phyloP scores from a whole-genome alignment of 2,888 invertebrate genomes.

The Poecilus cupreus region DNA sequence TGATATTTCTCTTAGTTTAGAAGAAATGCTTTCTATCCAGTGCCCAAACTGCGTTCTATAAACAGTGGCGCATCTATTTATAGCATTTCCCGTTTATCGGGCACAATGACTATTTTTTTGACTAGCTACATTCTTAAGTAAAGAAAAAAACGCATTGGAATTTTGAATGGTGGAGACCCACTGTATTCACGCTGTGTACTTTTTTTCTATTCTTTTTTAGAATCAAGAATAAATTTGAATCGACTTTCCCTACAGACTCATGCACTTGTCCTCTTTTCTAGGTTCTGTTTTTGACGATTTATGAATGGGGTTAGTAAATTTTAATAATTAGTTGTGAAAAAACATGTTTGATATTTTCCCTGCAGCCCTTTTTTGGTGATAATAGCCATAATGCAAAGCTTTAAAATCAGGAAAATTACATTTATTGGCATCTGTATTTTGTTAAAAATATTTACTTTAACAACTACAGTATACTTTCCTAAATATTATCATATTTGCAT shows the following conservation, averaged over 20 bases:
- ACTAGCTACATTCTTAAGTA: slow-evolving; percentile 63
- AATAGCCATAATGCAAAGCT: no score
- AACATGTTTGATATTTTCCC: no score
- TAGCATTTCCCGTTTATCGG: slow-evolving; percentile 14
- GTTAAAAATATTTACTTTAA: no score
- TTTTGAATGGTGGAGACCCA: slow-evolving; percentile 63
- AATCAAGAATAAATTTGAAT: slow-evolving; percentile 55
- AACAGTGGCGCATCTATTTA: slow-evolving; percentile 43
- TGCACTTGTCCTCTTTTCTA: slow-evolving; percentile 53
- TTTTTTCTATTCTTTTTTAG: slow-evolving; percentile 56
- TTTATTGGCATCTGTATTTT: no score
- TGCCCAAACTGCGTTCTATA: neutral
- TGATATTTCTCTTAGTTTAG: neutral
- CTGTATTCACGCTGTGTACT: slow-evolving; percentile 57
- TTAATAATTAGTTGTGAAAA: neutral
- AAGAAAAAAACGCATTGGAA: slow-evolving; percentile 63
- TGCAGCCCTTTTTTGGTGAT: no score
- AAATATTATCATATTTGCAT: no score
- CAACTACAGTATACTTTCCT: no score
- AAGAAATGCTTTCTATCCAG: neutral
- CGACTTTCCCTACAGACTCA: slow-evolving; percentile 51
- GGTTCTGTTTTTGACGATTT: neutral
- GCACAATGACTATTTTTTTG: slow-evolving; percentile 61
- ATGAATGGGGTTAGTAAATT: slow-evolving; percentile 19
- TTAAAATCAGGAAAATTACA: no score